These are phyloP conservation scores for Ageneiosus marmoratus DNA, from an alignment of 2,113 vertebrate species.

Conservation along the genomic window DNA sequence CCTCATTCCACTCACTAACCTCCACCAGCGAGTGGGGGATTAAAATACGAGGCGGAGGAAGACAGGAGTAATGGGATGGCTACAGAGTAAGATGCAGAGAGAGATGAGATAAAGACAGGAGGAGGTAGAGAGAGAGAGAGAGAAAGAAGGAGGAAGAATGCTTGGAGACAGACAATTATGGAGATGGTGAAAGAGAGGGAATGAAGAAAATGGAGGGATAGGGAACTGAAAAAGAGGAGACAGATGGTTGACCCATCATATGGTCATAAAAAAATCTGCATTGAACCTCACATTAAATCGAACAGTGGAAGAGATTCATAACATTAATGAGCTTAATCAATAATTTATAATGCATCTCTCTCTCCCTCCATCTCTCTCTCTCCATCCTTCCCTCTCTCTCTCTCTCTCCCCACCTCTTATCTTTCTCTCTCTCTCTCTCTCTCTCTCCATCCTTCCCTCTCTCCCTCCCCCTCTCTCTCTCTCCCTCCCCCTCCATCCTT, in stretches of 20 bases:
- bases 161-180: neutral
- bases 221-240: neutral
- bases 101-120: neutral
- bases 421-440: too few species aligned
- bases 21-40: conserved; percentile 14
- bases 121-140: neutral
- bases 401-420: too few species aligned
- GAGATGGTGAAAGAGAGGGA: neutral
- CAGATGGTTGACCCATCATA: neutral
- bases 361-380: neutral
- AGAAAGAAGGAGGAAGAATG: neutral
- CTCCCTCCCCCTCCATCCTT: too few species aligned
- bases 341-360: neutral
- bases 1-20: conserved; percentile 22
- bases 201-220: neutral
- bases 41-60: neutral
- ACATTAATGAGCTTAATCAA: neutral
- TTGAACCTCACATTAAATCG: neutral
- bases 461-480: neutral
- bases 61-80: neutral
- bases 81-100: neutral
- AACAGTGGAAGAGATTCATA: neutral
- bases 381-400: conserved; percentile 2
- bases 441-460: too few species aligned
- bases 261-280: neutral